Evolutionary conservation across 2,888 invertebrate species (phyloP).

Genomic region (Eristalis arbustorum): DNA sequence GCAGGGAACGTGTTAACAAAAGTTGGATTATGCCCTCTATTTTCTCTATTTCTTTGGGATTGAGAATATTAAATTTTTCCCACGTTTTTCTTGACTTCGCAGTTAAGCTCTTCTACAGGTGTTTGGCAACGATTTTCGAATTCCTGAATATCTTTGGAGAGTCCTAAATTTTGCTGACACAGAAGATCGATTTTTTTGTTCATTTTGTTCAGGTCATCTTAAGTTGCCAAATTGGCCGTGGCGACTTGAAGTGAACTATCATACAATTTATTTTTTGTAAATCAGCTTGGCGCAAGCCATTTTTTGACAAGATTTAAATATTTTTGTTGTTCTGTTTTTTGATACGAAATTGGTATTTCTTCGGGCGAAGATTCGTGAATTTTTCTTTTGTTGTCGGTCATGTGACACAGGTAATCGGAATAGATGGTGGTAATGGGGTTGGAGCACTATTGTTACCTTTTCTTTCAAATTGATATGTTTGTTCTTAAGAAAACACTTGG

Average conservation of each 20-base stretch:
- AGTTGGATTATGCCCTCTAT: background rate
- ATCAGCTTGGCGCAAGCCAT: background rate
- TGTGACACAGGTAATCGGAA: background rate
- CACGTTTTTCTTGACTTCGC: background rate
- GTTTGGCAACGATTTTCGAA: background rate
- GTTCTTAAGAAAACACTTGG: background rate
- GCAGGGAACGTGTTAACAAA: too few species aligned
- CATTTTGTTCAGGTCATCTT: background rate
- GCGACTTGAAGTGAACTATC: background rate
- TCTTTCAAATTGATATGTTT: background rate
- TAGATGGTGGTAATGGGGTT: background rate
- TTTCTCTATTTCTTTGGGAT: background rate
- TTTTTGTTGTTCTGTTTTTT: background rate
- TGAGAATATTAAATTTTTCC: background rate
- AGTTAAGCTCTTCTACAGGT: background rate
- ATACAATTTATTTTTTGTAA: background rate
- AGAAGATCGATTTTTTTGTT: background rate
- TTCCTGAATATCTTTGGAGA: background rate
- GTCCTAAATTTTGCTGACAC: background rate
- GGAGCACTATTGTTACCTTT: background rate
- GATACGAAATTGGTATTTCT: background rate
- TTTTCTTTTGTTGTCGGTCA: slow-evolving; percentile 9
- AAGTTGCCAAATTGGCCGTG: background rate
- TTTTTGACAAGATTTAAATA: background rate
- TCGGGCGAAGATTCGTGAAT: background rate